Conservation (phyloP, 2,113 vertebrate genomes). For the Turnix velox region DNA sequence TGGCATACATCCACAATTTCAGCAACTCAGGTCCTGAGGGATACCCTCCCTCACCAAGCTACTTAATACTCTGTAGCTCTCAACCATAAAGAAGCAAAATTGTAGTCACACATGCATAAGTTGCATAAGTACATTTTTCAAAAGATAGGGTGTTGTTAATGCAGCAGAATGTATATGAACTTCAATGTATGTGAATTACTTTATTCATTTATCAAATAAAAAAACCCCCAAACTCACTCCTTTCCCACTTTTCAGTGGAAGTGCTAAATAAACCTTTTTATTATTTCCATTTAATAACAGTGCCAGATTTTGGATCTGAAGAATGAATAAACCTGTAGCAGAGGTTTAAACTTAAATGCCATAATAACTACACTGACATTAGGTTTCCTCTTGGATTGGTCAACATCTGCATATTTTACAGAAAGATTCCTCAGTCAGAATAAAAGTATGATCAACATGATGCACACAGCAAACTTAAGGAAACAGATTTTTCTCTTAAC, state of each 20-base stretch:
- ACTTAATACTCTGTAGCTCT: neutral
- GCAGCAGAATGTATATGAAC: neutral
- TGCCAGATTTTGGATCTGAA: neutral
- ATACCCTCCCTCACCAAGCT: neutral
- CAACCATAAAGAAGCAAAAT: neutral
- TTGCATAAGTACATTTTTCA: neutral
- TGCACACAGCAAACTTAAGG: neutral
- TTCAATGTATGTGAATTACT: neutral
- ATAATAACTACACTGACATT: neutral
- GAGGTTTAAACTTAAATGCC: neutral
- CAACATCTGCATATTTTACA: neutral
- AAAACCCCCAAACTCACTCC: rapidly evolving
- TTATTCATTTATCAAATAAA: neutral
- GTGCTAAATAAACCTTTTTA: neutral
- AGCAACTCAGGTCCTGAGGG: neutral
- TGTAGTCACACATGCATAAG: neutral
- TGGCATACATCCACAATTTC: neutral
- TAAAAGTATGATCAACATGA: neutral
- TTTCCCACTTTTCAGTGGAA: neutral
- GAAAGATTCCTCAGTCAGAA: neutral
- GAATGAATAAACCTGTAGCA: neutral
- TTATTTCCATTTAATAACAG: neutral
- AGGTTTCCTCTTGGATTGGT: neutral
- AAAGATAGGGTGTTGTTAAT: neutral
- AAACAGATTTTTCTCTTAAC: neutral